Base-by-base conservation (phyloP, 2,113 vertebrate species). In the Mustela nigripes region DNA sequence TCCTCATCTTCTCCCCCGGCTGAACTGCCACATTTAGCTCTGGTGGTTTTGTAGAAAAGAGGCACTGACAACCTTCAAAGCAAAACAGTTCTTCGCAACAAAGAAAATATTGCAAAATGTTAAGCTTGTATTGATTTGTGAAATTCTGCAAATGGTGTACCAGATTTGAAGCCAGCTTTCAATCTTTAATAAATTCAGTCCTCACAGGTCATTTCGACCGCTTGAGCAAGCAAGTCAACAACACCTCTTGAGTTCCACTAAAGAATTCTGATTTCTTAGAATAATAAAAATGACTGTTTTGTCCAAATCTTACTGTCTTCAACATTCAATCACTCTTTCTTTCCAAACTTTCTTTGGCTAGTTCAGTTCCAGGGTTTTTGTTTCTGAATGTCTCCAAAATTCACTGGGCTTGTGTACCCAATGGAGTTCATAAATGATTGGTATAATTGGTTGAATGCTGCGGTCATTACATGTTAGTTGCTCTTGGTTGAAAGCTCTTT, bases 401-500 rank as follows among this genome's bases (percentile, higher is more conserved):
- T 63, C 56, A 56, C 19, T 80, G 21, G 21, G n/a, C 18, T 67
- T 53, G 14, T 1, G 36, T 9, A n/a, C 22, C 36, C 18, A 31
- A 0, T 26, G 73, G n/a, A n/a, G 21, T 19, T 42, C 62, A 56
- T 15, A 56, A 56, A 33, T 28, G 53, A 80, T 28, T 36, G 4
- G 11, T 28, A 24, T 39, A 53, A 31, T 11, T 18, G 15, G 28
- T 33, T 65, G 24, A 53, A 71, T 63, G 42, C 19, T 36, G 0
- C 1, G 0, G 0, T 19, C 26, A 16, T 74, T 42, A 60, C 16
- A 3, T 33, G 12, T 24, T 45, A 58, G 2, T 48, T 9, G 36
- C 26, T 31, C 36, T 42, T 62, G 11, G 39, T 33, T 62, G 50
- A 90, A 73, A 91, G 31, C 11, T 15, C 56, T 65, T 45, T 58